Base-by-base conservation (phyloP, 1,140 invertebrate genomes). In the Scaptodrosophila lebanonensis region DNA sequence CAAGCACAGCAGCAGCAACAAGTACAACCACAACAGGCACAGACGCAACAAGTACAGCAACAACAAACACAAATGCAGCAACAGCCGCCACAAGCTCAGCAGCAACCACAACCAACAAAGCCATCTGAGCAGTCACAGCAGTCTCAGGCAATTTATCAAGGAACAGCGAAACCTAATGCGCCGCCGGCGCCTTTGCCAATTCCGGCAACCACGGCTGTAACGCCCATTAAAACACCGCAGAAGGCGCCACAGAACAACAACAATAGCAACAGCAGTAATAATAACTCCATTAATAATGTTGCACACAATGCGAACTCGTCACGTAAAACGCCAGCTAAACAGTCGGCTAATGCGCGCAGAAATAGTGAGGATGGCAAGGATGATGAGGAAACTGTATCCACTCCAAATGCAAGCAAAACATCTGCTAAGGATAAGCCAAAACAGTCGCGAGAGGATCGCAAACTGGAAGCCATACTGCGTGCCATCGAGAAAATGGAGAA, bases 401-500 rank as follows among this genome's bases (percentile, higher is more conserved):
- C 65, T 5, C n/a, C 56, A 2, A 49, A 60, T 7, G 27, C 75
- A 1, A 18, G 72, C 16, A 33, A 62, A 9, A 48, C 56, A 11
- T 57, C 53, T 1, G 60, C 39, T 61, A 87, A 84, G 49, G 77
- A 86, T 12, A 84, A 85, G 7, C 75, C 65, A 1, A 83, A 88
- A 40, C 88, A 95, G 93, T 95, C 94, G 1, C 88, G 96, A 2
- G 97, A 99, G 87, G 97, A 99, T 77, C 90, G 96, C n/a, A 99
- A 99, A 88, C 93, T 99, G 90, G 95, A 97, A 79, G 95, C 96
- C 0, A 96, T 97, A 61, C 93, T 99, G 91, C 95, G 96, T 82
- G 95, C 95, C 0, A 96, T 99, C 86, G 94, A 94, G 66, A 89
- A 93, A 20, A 90, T 95, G 89, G 94, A 95, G 66, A 94, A 94